Conservation (phyloP, 2,888 invertebrate species). For the Brachypterus glaber region DNA sequence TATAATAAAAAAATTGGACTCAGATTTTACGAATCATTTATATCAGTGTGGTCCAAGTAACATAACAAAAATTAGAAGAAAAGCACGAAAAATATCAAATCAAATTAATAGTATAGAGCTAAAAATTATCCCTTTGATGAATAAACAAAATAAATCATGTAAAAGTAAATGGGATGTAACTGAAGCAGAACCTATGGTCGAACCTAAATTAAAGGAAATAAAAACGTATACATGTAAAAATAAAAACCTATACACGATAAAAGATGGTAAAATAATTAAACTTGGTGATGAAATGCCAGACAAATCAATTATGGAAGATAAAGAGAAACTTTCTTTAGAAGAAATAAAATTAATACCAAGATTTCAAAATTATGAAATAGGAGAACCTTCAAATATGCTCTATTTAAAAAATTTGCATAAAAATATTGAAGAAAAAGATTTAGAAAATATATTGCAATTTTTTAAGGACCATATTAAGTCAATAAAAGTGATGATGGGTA, state of each 20-base stretch:
- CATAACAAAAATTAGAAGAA: slow-evolving; percentile 41
- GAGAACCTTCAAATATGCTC: slow-evolving; percentile 45
- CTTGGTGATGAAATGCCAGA: slow-evolving; percentile 21
- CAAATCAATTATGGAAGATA: background rate
- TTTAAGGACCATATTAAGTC: slow-evolving; percentile 33
- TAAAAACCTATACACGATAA: slow-evolving; percentile 43
- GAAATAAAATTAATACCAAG: slow-evolving; percentile 46
- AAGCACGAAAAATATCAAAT: slow-evolving; percentile 37
- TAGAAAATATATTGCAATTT: slow-evolving; percentile 2
- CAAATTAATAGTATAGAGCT: slow-evolving; percentile 11
- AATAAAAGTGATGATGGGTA: slow-evolving; percentile 43
- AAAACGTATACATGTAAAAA: slow-evolving; percentile 28
- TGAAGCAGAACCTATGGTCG: slow-evolving; percentile 21
- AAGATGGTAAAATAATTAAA: slow-evolving; percentile 43
- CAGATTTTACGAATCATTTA: slow-evolving; percentile 43
- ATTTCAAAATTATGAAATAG: slow-evolving; percentile 46
- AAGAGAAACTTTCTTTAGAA: slow-evolving; percentile 41
- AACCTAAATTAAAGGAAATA: slow-evolving; percentile 9
- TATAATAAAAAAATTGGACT: slow-evolving; percentile 43
- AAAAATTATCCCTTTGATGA: background rate
- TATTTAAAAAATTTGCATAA: slow-evolving; percentile 49
- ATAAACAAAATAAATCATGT: no score
- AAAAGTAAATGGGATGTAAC: slow-evolving; percentile 40
- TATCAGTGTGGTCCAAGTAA: slow-evolving; percentile 29
- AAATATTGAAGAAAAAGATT: slow-evolving; percentile 40